phyloP scores from a whole-genome alignment of 2,797 vertebrate genomes.

The Periparus ater region DNA sequence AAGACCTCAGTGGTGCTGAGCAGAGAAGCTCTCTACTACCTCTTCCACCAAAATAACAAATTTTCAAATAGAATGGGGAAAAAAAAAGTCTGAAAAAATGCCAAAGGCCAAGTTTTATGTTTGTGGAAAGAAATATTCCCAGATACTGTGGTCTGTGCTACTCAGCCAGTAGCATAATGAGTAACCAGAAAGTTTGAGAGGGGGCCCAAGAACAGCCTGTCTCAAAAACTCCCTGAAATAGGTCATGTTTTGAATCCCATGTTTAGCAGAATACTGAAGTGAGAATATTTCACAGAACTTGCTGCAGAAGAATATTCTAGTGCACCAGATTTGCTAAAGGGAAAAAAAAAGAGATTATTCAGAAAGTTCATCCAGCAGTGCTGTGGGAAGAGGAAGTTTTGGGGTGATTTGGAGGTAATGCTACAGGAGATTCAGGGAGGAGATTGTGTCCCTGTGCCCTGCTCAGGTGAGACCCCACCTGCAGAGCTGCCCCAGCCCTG shows the following conservation, averaged over 20 bases:
- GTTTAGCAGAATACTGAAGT: not conserved
- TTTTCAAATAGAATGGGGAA: not conserved
- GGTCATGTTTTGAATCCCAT: not conserved
- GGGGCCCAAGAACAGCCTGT: not conserved
- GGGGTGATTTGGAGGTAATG: not conserved
- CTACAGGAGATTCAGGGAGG: not conserved
- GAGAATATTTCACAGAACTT: not conserved
- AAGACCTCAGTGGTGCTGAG: not conserved
- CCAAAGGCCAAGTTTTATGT: not conserved
- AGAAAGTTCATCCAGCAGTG: not conserved
- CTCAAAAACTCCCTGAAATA: not conserved
- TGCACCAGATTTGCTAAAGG: not conserved
- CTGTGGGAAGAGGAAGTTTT: not conserved
- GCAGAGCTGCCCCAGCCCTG: not conserved
- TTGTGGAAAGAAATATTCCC: not conserved
- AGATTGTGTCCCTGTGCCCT: rapidly evolving
- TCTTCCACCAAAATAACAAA: not conserved
- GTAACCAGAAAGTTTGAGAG: not conserved
- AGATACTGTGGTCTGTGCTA: not conserved
- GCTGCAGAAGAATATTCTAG: not conserved
- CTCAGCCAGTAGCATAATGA: not conserved
- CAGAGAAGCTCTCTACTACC: not conserved
- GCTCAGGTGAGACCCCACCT: not conserved
- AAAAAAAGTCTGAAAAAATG: not conserved
- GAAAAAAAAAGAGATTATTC: not conserved